Evolutionary conservation across 2,797 vertebrate genomes (phyloP), one percentile per base, ranked within the genome.

Genomic region (Petrocephalus sullivani): DNA sequence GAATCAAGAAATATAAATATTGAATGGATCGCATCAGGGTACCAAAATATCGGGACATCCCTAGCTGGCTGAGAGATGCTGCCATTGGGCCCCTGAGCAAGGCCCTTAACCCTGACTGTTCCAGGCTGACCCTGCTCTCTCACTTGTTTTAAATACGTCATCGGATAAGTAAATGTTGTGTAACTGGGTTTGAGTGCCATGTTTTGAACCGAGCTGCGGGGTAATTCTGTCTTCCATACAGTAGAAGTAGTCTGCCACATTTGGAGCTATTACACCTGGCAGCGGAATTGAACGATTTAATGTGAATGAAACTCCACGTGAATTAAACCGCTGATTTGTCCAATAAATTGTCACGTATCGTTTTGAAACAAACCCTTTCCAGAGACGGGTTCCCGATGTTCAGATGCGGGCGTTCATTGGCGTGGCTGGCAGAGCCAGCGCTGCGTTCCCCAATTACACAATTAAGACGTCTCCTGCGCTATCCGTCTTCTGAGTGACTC

Each of bases 261-360:
- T 58, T 28, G 19, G 41, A n/a, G 54, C 19, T 16, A 6, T 86
- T 86, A 37, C 41, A 86, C 84, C 12, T 7, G 53, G 53, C 53
- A 60, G 84, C 2, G 14, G 56, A 46, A 58, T 28, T 51, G 81
- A 83, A n/a, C 49, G 21, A 60, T 33, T 28, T 28, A 57, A 85
- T 57, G 23, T 58, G 23, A 86, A 83, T 83, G 41, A 83, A 41
- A 28, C 3, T 8, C 16, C 21, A 5, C 33, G 84, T 86, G 16
- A 71, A 23, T 86, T 57, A 58, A 86, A 58, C 53, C 33, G 54
- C 86, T 57, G 60, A 86, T 86, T 86, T 60, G 56, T 86, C 54
- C 84, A 86, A 41, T 58, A 49, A 64, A 86, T 86, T 86, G 53
- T 86, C 28, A 60, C 83, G 53, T 86, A 37, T 57, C 53, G 9